These are phyloP conservation scores for Limanda limanda DNA, from an alignment of 2,113 vertebrate species.

Conservation along the genomic window DNA sequence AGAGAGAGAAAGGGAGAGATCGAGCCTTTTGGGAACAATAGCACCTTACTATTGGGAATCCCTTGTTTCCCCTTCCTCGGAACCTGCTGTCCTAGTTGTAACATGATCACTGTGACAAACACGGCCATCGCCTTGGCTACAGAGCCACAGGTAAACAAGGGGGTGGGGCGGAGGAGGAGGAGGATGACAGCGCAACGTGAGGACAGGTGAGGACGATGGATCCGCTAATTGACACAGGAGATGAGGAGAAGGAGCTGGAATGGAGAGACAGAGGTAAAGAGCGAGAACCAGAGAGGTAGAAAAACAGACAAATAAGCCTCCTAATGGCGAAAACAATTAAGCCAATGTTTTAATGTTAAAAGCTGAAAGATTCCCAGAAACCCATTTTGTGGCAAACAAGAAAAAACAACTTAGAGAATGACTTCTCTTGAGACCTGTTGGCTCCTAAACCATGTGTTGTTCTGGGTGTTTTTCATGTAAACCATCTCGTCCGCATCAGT, in stretches of 20 bases:
- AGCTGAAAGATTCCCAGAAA: background rate
- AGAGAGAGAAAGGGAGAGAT: constrained; percentile 6
- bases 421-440: background rate
- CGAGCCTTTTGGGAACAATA: constrained; percentile 71
- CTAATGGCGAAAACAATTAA: background rate
- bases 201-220: background rate
- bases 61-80: constrained; percentile 68
- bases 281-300: background rate
- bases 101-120: constrained; percentile 75
- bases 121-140: constrained; percentile 60
- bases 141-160: constrained; percentile 75
- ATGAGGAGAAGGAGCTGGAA: background rate
- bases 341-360: background rate
- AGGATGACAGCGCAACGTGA: background rate
- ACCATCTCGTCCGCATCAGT: background rate
- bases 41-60: constrained; percentile 72
- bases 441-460: background rate
- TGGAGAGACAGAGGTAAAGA: background rate
- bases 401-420: constrained; percentile 3
- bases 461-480: constrained; percentile 20
- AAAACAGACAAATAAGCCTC: background rate
- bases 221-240: background rate
- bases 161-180: background rate
- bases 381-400: background rate
- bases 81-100: constrained; percentile 79